phyloP scores from a whole-genome alignment of 2,797 vertebrate species.

The Enteromius trimaculatus region DNA sequence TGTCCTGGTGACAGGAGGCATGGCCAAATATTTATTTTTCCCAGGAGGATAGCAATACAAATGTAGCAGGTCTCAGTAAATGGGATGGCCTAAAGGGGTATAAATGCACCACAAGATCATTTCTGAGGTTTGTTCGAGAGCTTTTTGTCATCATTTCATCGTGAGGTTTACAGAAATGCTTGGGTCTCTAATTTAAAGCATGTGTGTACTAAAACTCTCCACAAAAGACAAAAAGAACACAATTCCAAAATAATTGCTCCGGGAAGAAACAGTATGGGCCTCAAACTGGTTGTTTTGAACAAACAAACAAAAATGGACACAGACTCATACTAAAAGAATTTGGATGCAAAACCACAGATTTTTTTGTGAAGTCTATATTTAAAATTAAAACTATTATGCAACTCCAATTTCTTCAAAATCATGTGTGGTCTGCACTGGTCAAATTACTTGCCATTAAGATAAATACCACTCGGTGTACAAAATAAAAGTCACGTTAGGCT shows the following conservation, averaged over 20 bases:
- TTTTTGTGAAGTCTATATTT: background rate
- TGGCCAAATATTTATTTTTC: conserved; percentile 11
- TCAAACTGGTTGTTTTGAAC: conserved; percentile 1
- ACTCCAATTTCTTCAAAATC: background rate
- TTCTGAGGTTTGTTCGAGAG: conserved; percentile 1
- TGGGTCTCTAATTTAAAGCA: conserved; percentile 27
- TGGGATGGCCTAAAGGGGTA: background rate
- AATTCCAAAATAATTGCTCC: background rate
- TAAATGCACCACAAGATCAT: background rate
- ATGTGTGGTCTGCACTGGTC: background rate
- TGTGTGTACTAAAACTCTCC: conserved; percentile 7
- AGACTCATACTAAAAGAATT: conserved; percentile 16
- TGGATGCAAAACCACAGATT: conserved; percentile 3
- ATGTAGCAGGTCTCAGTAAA: background rate
- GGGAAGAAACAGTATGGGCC: background rate
- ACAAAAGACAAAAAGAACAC: conserved; percentile 1
- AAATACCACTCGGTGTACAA: background rate
- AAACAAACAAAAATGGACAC: conserved; percentile 24
- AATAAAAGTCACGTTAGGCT: background rate
- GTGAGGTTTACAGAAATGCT: conserved; percentile 22
- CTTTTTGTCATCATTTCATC: background rate
- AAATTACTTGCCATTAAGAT: background rate
- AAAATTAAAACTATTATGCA: conserved; percentile 1
- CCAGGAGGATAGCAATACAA: background rate
- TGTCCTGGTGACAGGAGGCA: conserved; percentile 4